Base-by-base conservation (phyloP, 1,140 invertebrate species). In the Lanistes nyassanus region DNA sequence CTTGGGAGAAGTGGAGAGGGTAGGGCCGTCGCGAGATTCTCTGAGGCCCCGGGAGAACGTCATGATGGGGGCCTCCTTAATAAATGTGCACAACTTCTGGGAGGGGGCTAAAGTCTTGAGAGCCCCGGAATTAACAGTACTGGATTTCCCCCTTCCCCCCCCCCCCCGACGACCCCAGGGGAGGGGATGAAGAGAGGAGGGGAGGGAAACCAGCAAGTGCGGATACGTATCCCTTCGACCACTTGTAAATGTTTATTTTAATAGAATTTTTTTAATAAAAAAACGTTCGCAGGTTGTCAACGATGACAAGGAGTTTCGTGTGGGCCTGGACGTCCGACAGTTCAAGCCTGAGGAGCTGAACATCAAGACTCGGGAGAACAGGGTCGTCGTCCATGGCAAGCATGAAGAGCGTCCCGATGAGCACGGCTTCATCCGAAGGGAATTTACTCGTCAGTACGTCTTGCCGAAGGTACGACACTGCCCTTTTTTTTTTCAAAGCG, bases 401-500 rank as follows among this genome's bases (percentile, higher is more conserved):
- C 87, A 88, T 64, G 82, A 85, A 60, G 86, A 88, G 29, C 75
- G 80, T 56, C 58, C 64, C 2, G 87, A 88, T 72, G 82, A 87
- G 36, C 92, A 94, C 79, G 94, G 94, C 7, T 95, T 90, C 82
- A 91, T 94, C 21, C 92, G 93, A 0, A 91, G 94, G 5, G 93
- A 95, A 84, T 96, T 96, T 87, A 92, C 92, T 21, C 92, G 94
- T 53, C 91, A 92, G 42, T 94, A 94, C 76, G 86, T 90, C n/a
- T 79, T 93, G 39, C 93, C 93, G 2, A 76, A 74, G 64, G 80
- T 81, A 74, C 7, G 53, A n/a, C n/a, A n/a, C n/a, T n/a, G n/a
- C n/a, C n/a, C n/a, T n/a, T n/a, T n/a, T n/a, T n/a, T n/a, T n/a
- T n/a, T n/a, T n/a, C n/a, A n/a, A n/a, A n/a, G n/a, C n/a, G n/a